phyloP scores from a whole-genome alignment of 2,888 invertebrate species.

The Patella depressa region DNA sequence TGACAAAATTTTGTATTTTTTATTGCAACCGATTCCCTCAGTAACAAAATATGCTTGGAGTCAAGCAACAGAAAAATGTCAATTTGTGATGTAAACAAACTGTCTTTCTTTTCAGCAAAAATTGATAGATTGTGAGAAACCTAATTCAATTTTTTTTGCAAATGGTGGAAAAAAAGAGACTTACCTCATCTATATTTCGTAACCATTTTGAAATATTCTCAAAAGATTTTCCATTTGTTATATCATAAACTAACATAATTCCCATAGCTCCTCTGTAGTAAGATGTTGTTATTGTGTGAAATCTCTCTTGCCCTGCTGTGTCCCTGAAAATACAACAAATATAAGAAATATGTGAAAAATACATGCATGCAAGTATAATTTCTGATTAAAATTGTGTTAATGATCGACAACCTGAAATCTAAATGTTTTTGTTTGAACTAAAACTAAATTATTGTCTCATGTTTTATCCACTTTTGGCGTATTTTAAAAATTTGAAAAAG shows the following conservation, averaged over 20 bases:
- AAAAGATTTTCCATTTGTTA: slow-evolving; percentile 96
- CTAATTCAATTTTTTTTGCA: no score
- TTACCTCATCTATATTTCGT: slow-evolving; percentile 95
- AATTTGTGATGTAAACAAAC: no score
- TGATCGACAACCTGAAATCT: not conserved
- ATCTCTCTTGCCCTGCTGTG: slow-evolving; percentile 97
- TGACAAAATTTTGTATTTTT: no score
- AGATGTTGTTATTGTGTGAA: slow-evolving; percentile 98
- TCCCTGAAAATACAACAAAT: slow-evolving; percentile 74
- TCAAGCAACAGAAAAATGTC: no score
- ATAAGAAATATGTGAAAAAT: no score
- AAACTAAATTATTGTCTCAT: no score
- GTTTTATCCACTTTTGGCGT: no score
- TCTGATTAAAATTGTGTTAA: not conserved
- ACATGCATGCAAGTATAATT: not conserved
- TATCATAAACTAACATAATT: slow-evolving; percentile 94
- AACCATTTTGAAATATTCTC: slow-evolving; percentile 99
- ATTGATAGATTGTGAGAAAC: no score
- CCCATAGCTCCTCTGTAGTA: slow-evolving; percentile 99
- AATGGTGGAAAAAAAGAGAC: not conserved
- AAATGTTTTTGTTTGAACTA: not conserved
- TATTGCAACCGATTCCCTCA: no score
- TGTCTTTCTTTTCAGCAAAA: no score
- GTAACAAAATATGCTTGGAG: no score
- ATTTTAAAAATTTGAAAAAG: no score